Percentiles rank a stretch among this genome's conserved stretches.
Evolutionary conservation across 2,113 vertebrate species (phyloP).

Genomic region (Sylvilagus bachmani): DNA sequence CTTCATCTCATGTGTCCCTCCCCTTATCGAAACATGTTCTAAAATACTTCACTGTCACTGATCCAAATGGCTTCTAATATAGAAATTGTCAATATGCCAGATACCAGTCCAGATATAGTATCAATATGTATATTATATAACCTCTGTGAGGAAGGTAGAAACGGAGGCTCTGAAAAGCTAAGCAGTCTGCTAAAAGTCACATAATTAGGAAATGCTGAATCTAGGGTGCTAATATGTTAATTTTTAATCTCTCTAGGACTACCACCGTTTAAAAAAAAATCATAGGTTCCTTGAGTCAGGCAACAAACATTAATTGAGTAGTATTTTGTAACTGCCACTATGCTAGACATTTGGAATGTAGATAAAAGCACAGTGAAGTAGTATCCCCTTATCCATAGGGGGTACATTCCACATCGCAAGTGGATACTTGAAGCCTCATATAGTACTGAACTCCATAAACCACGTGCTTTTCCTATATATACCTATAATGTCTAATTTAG

Average conservation of each 20-base stretch:
- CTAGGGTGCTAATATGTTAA: neutral
- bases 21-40: neutral
- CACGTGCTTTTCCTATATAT: neutral
- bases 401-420: neutral
- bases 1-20: neutral
- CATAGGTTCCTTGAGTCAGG: neutral
- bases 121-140: neutral
- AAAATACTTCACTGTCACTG: neutral
- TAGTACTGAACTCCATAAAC: neutral
- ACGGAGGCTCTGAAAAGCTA: neutral
- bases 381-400: neutral
- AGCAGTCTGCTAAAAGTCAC: neutral
- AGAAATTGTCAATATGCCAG: neutral
- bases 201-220: neutral
- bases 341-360: constrained; percentile 7
- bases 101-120: neutral
- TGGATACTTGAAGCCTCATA: neutral
- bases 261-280: neutral
- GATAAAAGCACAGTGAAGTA: neutral
- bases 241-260: neutral
- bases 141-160: neutral
- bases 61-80: neutral
- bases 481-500: neutral
- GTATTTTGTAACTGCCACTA: constrained; percentile 12
- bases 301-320: neutral